Evolutionary conservation across 2,888 invertebrate species (phyloP).

Genomic region (Coenonympha arcania): DNA sequence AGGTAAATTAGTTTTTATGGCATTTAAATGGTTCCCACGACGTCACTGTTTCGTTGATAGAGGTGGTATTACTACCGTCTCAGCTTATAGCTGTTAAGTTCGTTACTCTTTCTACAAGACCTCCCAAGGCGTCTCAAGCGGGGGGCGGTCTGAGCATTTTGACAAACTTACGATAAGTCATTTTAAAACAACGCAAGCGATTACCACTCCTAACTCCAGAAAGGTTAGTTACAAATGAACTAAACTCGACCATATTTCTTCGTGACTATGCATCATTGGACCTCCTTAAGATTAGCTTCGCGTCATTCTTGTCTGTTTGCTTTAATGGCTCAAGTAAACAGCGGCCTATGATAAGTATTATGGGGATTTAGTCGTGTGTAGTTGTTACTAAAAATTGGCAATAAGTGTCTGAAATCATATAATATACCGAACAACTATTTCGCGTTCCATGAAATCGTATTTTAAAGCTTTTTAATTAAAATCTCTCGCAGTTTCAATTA

Average conservation of each 20-base stretch:
- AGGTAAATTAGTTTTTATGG: conserved; percentile 28
- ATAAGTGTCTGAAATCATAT: background rate
- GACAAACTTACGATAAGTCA: conserved; percentile 42
- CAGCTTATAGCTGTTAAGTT: conserved; percentile 57
- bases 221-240: conserved; percentile 32
- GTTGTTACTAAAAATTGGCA: background rate
- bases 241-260: conserved; percentile 30
- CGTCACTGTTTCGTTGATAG: conserved; percentile 3
- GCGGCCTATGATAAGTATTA: background rate
- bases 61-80: conserved; percentile 24
- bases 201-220: conserved; percentile 15
- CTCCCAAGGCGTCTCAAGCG: conserved; percentile 54
- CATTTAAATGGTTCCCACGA: conserved; percentile 32
- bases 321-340: conserved; percentile 18
- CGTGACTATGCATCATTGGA: conserved; percentile 12
- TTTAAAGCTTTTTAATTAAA: background rate
- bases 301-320: conserved; percentile 22
- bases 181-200: conserved; percentile 18
- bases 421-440: background rate
- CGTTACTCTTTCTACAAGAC: conserved; percentile 43
- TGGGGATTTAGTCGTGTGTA: background rate
- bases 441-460: background rate
- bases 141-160: conserved; percentile 44
- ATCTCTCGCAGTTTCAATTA: background rate
- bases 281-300: conserved; percentile 18